Base-by-base conservation (phyloP, 1,140 invertebrate genomes). In the Calephelis virginiensis region DNA sequence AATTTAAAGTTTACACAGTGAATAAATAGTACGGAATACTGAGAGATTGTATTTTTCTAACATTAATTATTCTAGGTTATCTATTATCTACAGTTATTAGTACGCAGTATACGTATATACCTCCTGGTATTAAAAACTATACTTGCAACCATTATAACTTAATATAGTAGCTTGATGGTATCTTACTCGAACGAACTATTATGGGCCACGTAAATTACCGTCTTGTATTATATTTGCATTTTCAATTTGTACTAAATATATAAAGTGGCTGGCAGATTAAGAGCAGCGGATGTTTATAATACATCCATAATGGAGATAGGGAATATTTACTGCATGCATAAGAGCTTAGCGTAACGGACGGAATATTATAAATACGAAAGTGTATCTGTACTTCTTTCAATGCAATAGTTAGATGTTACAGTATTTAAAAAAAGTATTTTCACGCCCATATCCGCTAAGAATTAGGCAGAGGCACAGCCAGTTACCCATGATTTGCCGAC, bases 201-300 rank as follows among this genome's bases (percentile, higher is more conserved):
- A 59, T 38, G 7, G 37, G n/a, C 56, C 56, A 59, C 28, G 56
- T 59, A 56, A 45, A 65, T 65, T 45, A 56, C 63, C 63, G n/a
- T 56, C 49, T 43, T 65, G 53, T 45, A 65, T 65, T 65, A 65
- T 43, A 65, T 72, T 73, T 68, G 64, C 68, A 67, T 62, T 68
- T 61, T 64, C 63, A 72, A 67, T 73, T 56, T 68, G 61, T 68
- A 64, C 65, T 67, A 68, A 61, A 69, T 63, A 67, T 63, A 71
- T 63, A 63, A 71, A 71, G 63, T 68, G 66, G 61, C 59, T 50
- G 12, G 43, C 45, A 72, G 68, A 75, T 70, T 72, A 75, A 72
- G 70, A 68, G 43, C 65, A 71, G 43, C 64, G 66, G 63, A 68
- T 71, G 66, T 66, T 67, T 64, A 64, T 45, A 71, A 63, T 46